Evolutionary conservation across 92 coral and sea anemone genomes (phyloP).

Genomic region (Heteractis magnifica): DNA sequence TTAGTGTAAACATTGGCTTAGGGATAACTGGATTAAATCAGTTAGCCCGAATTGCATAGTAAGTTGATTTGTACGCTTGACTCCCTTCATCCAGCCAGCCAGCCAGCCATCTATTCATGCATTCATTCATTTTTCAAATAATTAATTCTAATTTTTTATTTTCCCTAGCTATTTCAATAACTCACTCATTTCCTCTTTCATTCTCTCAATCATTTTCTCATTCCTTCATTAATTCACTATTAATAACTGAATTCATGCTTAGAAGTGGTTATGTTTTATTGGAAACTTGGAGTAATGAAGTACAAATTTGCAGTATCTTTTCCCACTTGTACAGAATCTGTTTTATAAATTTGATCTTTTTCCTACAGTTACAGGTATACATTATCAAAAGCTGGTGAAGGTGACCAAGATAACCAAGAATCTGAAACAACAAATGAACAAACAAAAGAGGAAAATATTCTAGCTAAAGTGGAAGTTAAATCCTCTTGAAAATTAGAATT

Average conservation of each 20-base stretch:
- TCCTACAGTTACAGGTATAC: constrained; percentile 18
- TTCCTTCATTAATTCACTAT: too few species aligned
- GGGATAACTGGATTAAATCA: constrained; percentile 96
- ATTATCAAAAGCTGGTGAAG: constrained; percentile 5
- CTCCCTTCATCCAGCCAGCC: background rate
- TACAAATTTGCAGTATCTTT: background rate
- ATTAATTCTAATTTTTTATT: too few species aligned
- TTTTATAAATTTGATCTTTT: too few species aligned
- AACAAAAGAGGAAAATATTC: background rate
- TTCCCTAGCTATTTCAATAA: too few species aligned
- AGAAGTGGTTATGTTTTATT: too few species aligned
- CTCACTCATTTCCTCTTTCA: too few species aligned
- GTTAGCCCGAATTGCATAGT: constrained; percentile 88
- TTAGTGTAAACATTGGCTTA: constrained; percentile 95
- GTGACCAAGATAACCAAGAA: background rate
- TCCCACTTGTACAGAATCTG: background rate
- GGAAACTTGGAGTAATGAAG: background rate
- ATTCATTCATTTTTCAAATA: background rate
- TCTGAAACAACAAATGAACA: constrained; percentile 1
- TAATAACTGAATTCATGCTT: too few species aligned
- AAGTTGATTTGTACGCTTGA: constrained; percentile 22
- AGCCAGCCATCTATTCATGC: background rate
- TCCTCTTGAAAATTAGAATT: background rate
- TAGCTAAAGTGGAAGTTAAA: background rate
- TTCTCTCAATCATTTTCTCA: too few species aligned